Evolutionary conservation across 2,888 invertebrate species (phyloP).

Genomic region (Pasiphila rectangulata): DNA sequence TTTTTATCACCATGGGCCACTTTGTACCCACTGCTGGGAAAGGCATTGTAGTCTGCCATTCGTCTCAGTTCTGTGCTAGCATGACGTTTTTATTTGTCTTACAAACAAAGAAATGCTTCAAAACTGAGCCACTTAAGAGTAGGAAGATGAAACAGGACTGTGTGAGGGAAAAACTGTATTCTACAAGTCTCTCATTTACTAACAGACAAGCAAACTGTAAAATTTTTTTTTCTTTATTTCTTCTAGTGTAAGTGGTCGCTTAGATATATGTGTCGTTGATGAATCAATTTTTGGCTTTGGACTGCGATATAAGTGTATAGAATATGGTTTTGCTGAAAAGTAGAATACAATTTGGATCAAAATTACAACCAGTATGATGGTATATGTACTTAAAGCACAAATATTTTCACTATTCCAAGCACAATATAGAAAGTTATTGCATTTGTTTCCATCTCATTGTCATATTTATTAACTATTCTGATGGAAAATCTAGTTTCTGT

Average conservation of each 20-base stretch:
- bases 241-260: not conserved
- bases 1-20: too few relatives aligned
- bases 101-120: too few relatives aligned
- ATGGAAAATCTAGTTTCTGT: too few relatives aligned
- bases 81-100: too few relatives aligned
- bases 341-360: not conserved
- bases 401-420: not conserved
- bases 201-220: not conserved
- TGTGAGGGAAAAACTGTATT: too few relatives aligned
- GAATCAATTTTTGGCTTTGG: not conserved
- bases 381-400: not conserved
- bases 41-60: too few relatives aligned
- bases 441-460: not conserved
- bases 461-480: too few relatives aligned
- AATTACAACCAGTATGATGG: not conserved
- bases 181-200: too few relatives aligned
- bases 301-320: slow-evolving; percentile 9
- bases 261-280: not conserved
- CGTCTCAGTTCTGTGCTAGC: too few relatives aligned
- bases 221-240: not conserved
- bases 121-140: too few relatives aligned
- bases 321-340: slow-evolving; percentile 2
- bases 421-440: not conserved
- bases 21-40: too few relatives aligned
- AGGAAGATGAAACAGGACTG: too few relatives aligned